Conservation (phyloP, 2,888 invertebrate genomes). For the Xanthorhoe designata region DNA sequence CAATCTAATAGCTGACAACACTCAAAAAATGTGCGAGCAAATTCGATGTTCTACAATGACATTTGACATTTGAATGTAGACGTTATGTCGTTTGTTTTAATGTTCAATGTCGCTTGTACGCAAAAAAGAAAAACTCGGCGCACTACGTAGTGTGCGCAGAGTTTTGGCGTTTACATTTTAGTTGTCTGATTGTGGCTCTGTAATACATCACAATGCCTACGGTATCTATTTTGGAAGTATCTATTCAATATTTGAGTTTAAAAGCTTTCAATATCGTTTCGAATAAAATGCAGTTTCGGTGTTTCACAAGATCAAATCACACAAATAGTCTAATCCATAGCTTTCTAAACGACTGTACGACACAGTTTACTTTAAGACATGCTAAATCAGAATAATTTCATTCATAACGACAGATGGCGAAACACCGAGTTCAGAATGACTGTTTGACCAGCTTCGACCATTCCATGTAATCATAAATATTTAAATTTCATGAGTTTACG, state of each 20-base stretch:
- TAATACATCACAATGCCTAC: too few relatives aligned
- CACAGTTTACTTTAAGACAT: not conserved
- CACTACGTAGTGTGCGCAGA: too few relatives aligned
- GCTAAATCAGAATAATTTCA: not conserved
- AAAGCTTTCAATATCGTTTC: conserved; percentile 28
- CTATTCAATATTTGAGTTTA: conserved; percentile 25
- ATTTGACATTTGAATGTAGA: too few relatives aligned
- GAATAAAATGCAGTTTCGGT: conserved; percentile 25
- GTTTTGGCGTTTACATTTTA: too few relatives aligned
- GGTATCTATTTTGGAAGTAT: conserved; percentile 31
- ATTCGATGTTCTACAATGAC: too few relatives aligned
- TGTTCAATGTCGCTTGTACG: too few relatives aligned
- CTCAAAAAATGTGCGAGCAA: too few relatives aligned
- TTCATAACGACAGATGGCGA: not conserved
- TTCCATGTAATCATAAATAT: not conserved
- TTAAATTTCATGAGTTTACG: not conserved
- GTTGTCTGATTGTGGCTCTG: too few relatives aligned
- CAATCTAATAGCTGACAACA: too few relatives aligned
- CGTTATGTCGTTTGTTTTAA: too few relatives aligned
- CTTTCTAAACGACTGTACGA: not conserved
- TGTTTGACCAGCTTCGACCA: conserved; percentile 15
- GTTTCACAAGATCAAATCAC: conserved; percentile 13
- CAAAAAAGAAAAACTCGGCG: too few relatives aligned
- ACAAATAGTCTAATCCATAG: not conserved
- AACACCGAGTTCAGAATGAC: conserved; percentile 17